Conservation (phyloP, 37 sponge, comb jelly and placozoan genomes). For the Spongilla lacustris region DNA sequence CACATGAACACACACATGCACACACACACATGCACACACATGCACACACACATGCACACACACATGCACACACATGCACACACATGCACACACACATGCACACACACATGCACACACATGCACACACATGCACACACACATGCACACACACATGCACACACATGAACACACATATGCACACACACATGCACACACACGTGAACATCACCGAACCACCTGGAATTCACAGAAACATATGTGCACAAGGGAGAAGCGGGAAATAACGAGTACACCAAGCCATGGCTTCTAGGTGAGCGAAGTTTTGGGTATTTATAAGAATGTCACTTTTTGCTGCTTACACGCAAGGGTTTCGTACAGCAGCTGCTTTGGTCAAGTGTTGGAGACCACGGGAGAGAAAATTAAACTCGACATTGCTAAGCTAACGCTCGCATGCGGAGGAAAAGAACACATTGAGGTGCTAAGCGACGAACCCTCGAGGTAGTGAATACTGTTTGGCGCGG, state of each 20-base stretch:
- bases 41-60: too few relatives aligned
- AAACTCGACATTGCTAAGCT: not conserved
- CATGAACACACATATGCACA: too few relatives aligned
- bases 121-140: not conserved
- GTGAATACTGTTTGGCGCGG: not conserved
- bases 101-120: not conserved
- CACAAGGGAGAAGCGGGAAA: constrained; percentile 56
- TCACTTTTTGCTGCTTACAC: not conserved
- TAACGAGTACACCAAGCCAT: constrained; percentile 15
- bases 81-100: not conserved
- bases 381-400: not conserved
- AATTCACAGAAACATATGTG: constrained; percentile 51
- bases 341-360: not conserved
- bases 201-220: constrained; percentile 64
- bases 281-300: constrained; percentile 7
- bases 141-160: not conserved
- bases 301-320: not conserved
- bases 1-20: too few relatives aligned
- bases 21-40: too few relatives aligned
- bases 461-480: not conserved
- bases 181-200: not conserved
- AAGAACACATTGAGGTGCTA: not conserved
- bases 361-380: not conserved
- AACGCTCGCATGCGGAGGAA: not conserved
- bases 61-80: too few relatives aligned